Evolutionary conservation across 2,888 invertebrate species (phyloP).

Genomic region (Synergus laeviventris): DNA sequence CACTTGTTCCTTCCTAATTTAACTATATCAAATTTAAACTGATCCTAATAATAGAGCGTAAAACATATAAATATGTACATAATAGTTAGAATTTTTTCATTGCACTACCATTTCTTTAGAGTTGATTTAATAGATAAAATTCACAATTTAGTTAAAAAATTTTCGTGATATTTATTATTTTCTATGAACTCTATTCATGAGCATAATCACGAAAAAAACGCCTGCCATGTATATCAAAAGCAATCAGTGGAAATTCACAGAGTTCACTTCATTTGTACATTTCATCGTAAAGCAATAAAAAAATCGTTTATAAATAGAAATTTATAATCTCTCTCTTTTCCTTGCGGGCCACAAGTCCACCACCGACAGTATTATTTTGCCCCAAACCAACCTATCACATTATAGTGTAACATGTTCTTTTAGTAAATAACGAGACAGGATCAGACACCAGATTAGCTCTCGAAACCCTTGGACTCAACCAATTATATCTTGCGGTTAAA

Average conservation of each 20-base stretch:
- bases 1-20: neutral
- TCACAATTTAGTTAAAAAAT: neutral
- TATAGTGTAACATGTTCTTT: too few species aligned
- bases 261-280: constrained; percentile 68
- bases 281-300: constrained; percentile 70
- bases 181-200: constrained; percentile 51
- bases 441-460: too few species aligned
- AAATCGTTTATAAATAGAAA: constrained; percentile 66
- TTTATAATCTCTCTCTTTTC: neutral
- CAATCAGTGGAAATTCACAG: constrained; percentile 48
- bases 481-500: too few species aligned
- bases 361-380: too few species aligned
- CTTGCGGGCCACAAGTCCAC: too few species aligned
- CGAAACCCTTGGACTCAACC: too few species aligned
- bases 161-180: constrained; percentile 45
- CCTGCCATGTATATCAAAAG: constrained; percentile 56
- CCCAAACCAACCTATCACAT: too few species aligned
- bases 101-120: neutral
- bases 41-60: constrained; percentile 15
- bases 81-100: constrained; percentile 29
- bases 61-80: constrained; percentile 37
- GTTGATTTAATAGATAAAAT: neutral
- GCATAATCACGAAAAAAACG: constrained; percentile 52
- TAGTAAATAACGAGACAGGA: too few species aligned
- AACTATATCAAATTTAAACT: constrained; percentile 31